Evolutionary conservation across 1,140 invertebrate species (phyloP), one percentile per base, ranked within the genome.

Genomic region (Portunus trituberculatus): DNA sequence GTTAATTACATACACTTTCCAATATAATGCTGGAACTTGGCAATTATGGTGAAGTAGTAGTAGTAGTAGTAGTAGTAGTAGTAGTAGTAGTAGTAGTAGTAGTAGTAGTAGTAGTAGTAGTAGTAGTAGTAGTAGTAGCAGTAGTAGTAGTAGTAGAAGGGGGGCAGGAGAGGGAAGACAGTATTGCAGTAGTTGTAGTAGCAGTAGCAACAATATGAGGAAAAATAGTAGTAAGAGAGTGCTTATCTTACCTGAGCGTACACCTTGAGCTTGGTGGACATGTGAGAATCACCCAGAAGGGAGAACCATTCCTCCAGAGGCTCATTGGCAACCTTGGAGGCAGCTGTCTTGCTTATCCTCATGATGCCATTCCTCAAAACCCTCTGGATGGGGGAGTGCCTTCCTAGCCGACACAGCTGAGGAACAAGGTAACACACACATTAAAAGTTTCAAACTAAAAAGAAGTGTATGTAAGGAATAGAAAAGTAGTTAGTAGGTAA

Each of bases 231-330:
- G 52, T 59, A 59, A 59, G 52, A 59, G 16, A 1, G 52, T n/a
- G 46, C 16, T 14, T 0, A 89, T 4, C 97, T 97, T 95, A 98
- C 98, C 97, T 99, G 98, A 86, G 99, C 98, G 97, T 99, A 99
- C 12, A 99, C 97, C 96, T 98, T 98, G 95, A 99, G 97, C 96
- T 99, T 98, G 96, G 98, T 98, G 25, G 98, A 98, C 59, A 98
- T 97, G 95, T 98, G 98, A 91, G 98, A 98, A 96, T 99, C 98
- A 10, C 98, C 98, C 88, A 99, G 97, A 48, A 98, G 97, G 92
- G 98, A 98, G 96, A 99, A 98, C 99, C 99, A 99, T 52, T 99
- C 99, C 96, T 99, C 99, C 0, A 98, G 97, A 1, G 98, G 97
- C 97, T 98, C 98, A 92, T 98, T 98, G n/a, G 97, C 97, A 10